Evolutionary conservation across 2,888 invertebrate genomes (phyloP), one percentile per base, ranked within the genome.

Genomic region (Melolontha melolontha): DNA sequence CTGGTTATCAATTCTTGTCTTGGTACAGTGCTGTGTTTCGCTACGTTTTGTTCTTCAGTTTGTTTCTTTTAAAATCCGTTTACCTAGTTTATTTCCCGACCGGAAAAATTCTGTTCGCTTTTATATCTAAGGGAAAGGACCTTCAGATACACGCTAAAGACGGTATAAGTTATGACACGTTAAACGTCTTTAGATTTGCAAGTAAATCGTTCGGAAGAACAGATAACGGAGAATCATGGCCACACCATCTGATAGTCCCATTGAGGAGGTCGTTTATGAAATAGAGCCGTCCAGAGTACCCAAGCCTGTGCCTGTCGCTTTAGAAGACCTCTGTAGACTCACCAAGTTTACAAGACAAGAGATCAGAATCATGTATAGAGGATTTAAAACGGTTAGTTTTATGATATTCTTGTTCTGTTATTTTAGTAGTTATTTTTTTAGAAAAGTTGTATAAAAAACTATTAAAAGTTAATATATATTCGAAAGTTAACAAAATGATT

Each of bases 261-360:
- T 92, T 73, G 94, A 94, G 83, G 94, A 94, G 84, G 92, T 92
- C 76, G 92, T 93, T 72, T 94, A 92, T 82, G 94, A 94, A 81
- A 87, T 94, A 81, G 94, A 94, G 83, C 91, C 91, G 73, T 89
- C 90, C 79, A 85, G 93, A 77, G 87, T 90, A 16, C 93, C 93
- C 72, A 93, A 93, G 77, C 92, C 93, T 17, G 89, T 93, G 72
- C 94, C 94, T 50, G 94, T 94, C 51, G 93, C 94, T 16, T 87
- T 95, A 72, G 96, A 97, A 81, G 95, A 96, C 81, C 87, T 97
- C 69, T 95, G 96, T 83, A 88, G 93, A 76, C 94, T 94, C 83
- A 97, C 97, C 66, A 97, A 97, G 85, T 98, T 98, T 86, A 93
- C 96, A 57, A 90, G 95, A 79, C 95, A 95, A 82, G 98, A 98